Evolutionary conservation across 2,888 invertebrate genomes (phyloP).

Genomic region (Tachystola acroxantha): DNA sequence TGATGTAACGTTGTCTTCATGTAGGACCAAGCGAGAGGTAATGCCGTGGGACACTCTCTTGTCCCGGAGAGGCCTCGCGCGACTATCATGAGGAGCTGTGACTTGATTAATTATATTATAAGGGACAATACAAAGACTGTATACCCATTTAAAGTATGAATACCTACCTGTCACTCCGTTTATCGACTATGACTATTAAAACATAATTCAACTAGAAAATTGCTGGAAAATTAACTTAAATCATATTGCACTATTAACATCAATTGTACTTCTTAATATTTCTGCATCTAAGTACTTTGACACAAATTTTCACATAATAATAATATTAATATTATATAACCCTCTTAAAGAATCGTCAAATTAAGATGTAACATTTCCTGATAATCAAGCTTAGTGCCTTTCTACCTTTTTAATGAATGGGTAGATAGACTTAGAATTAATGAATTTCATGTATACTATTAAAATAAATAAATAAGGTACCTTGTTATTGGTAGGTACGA

Average conservation of each 20-base stretch:
- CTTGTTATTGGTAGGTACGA: slow-evolving; percentile 14
- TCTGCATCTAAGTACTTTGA: too few relatives aligned
- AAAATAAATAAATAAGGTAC: slow-evolving; percentile 29
- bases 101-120: slow-evolving; percentile 41
- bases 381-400: slow-evolving; percentile 70
- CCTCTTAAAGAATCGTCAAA: slow-evolving; percentile 1
- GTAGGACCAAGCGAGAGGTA: slow-evolving; percentile 54
- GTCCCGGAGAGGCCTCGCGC: slow-evolving; percentile 15
- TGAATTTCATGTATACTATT: slow-evolving; percentile 27
- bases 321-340: not conserved
- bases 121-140: slow-evolving; percentile 57
- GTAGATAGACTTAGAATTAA: slow-evolving; percentile 27
- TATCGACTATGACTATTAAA: too few relatives aligned
- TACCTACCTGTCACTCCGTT: too few relatives aligned
- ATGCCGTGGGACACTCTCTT: slow-evolving; percentile 20
- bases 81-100: slow-evolving; percentile 41
- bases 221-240: slow-evolving; percentile 23
- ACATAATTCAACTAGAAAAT: slow-evolving; percentile 1
- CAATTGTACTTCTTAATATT: slow-evolving; percentile 19
- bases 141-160: slow-evolving; percentile 25
- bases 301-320: too few relatives aligned
- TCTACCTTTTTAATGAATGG: slow-evolving; percentile 48
- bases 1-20: slow-evolving; percentile 42
- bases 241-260: slow-evolving; percentile 35
- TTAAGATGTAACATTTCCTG: slow-evolving; percentile 20